A percentile compares a stretch with the other conserved stretches of the same genome.
Conservation (phyloP, 2,797 vertebrate genomes). For the Molossus alvarezi region DNA sequence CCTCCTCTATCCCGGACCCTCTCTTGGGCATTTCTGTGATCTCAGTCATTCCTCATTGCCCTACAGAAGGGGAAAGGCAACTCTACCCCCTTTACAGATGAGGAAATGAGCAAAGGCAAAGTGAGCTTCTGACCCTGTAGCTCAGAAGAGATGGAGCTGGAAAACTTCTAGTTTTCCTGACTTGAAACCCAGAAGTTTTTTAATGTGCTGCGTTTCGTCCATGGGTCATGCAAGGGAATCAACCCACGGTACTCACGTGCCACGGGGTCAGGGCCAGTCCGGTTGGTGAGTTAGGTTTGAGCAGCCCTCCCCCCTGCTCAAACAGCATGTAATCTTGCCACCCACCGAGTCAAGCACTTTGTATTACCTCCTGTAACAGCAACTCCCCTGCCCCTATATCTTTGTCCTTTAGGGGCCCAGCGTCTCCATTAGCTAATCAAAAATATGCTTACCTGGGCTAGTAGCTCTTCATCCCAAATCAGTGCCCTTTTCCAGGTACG, state of each 20-base stretch:
- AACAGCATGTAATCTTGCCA: background rate
- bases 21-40: background rate
- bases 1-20: background rate
- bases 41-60: background rate
- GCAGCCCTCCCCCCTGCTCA: background rate
- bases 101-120: background rate
- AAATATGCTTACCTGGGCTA: background rate
- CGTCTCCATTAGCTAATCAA: constrained; percentile 27
- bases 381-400: background rate
- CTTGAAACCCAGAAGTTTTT: background rate
- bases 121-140: background rate
- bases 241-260: background rate
- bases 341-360: background rate
- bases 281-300: background rate
- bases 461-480: constrained; percentile 1
- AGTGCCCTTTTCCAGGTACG: background rate
- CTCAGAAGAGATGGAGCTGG: background rate
- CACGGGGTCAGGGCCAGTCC: background rate
- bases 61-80: background rate
- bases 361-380: background rate
- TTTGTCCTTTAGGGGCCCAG: background rate
- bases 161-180: background rate
- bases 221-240: background rate
- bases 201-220: background rate
- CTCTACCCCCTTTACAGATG: background rate